These are phyloP conservation scores for Alethe diademata DNA, from an alignment of 2,113 vertebrate genomes.

Conservation along the genomic window DNA sequence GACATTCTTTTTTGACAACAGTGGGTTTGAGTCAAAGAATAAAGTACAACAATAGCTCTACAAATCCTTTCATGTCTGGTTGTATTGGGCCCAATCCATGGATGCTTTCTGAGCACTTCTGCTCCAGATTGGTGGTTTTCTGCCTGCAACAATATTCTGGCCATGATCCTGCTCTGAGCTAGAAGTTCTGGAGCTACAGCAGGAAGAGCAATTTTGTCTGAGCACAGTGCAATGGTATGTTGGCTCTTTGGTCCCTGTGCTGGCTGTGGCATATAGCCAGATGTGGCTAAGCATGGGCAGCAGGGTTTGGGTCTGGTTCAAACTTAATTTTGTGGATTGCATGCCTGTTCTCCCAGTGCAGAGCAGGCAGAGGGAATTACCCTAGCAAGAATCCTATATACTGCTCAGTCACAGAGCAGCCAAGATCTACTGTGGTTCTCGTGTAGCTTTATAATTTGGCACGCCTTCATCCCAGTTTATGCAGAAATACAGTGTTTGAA, in stretches of 20 bases:
- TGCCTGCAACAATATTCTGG: background rate
- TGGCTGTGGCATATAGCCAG: background rate
- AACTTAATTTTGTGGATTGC: background rate
- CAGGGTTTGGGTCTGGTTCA: background rate
- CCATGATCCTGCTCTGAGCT: background rate
- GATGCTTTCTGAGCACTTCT: background rate
- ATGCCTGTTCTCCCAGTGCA: background rate
- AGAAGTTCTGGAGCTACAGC: background rate
- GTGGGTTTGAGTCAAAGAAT: background rate
- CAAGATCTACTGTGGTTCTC: background rate
- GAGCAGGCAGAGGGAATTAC: background rate
- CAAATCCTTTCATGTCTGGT: background rate
- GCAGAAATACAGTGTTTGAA: background rate
- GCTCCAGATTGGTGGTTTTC: accelerated
- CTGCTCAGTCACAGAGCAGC: background rate
- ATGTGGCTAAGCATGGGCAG: accelerated
- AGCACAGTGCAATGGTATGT: background rate
- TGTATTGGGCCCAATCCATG: background rate
- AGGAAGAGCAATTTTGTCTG: background rate
- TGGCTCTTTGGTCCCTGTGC: background rate
- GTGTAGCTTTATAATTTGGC: background rate
- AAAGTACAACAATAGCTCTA: background rate
- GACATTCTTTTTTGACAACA: background rate
- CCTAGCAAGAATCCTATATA: background rate
- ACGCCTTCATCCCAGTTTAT: background rate